Evolutionary conservation across 2,113 vertebrate genomes (phyloP).

Genomic region (Lepisosteus oculatus): DNA sequence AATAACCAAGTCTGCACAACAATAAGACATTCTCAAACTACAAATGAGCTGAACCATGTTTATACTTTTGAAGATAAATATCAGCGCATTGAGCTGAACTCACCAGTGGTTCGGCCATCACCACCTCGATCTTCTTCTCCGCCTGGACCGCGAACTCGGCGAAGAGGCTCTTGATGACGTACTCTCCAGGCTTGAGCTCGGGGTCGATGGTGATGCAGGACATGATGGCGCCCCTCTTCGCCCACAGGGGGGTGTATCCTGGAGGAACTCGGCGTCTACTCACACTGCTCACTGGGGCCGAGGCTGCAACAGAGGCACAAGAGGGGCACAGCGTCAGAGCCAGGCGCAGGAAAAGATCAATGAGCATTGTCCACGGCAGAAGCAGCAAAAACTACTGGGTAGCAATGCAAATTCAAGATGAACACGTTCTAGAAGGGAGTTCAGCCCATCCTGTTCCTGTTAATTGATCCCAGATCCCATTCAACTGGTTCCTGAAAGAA

Average conservation of each 20-base stretch:
- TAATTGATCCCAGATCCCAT: no score
- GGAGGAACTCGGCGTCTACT: constrained; percentile 67
- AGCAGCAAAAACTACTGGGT: no score
- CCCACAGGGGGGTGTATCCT: constrained; percentile 63
- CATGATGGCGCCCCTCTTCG: constrained; percentile 80
- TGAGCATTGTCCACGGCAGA: neutral
- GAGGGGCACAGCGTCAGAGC: constrained; percentile 3
- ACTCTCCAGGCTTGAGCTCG: constrained; percentile 97
- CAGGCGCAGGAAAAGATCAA: constrained; percentile 17
- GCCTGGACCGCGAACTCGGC: constrained; percentile 96
- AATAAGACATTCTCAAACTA: no score
- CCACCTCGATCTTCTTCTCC: constrained; percentile 99
- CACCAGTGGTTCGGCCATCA: constrained; percentile 98
- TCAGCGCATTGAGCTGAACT: constrained; percentile 46
- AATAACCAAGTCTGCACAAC: no score
- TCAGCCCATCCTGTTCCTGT: no score
- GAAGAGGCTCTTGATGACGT: constrained; percentile 98
- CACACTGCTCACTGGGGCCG: constrained; percentile 81
- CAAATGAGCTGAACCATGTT: no score
- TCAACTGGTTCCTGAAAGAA: no score
- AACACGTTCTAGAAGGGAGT: no score
- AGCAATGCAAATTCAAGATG: no score
- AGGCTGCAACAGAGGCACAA: constrained; percentile 63
- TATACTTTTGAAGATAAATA: no score
- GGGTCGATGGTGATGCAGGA: constrained; percentile 97